Base-by-base conservation (phyloP, 2,888 invertebrate species). In the Pterobdella sp. region DNA sequence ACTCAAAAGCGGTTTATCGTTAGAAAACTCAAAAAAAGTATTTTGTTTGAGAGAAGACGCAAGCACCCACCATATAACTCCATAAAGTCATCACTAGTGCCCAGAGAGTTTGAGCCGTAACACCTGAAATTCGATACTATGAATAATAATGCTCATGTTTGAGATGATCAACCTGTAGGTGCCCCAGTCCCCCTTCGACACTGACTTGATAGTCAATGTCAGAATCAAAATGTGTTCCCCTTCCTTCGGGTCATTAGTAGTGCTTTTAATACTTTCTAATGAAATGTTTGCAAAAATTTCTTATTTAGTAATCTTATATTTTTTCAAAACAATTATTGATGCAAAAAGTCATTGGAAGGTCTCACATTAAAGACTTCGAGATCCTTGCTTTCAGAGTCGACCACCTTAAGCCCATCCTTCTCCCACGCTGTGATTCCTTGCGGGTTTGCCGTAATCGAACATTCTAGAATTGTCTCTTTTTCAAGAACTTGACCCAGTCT, bases 391-490 rank as follows among this genome's bases (percentile, higher is more conserved):
- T 75, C 73, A 18, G 74, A 73, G 64, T 79, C 79, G 26, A 70
- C 67, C 31, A 82, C 79, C 42, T 79, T 78, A n/a, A 72, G 74
- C 18, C 79, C 79, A 22, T 78, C 72, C 42, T 77, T 75, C 66
- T 76, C 77, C 82, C 82, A 82, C 10, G 78, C 77, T 52, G 76
- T 80, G 35, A 78, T 76, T 10, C 77, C 79, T 37, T 79, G 79
- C 0, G 82, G 82, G 71, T 79, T 79, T 0, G 81, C 81, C 14
- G 80, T 79, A 37, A 82, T 79, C 32, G 78, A 73, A 73, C 82
- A 82, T 70, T 81, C 81, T 31, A 82, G 76, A n/a, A 82, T 81
- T 0, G 82, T 82, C 64, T 79, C 79, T 72, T 77, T 78, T 1
- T 80, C 81, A 31, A 74, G 64, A 29, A 66, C 49, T 68, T 82